Evolutionary conservation across 92 coral and sea anemone species (phyloP), one percentile per base, ranked within the genome.

Genomic region (Porites cylindrica): DNA sequence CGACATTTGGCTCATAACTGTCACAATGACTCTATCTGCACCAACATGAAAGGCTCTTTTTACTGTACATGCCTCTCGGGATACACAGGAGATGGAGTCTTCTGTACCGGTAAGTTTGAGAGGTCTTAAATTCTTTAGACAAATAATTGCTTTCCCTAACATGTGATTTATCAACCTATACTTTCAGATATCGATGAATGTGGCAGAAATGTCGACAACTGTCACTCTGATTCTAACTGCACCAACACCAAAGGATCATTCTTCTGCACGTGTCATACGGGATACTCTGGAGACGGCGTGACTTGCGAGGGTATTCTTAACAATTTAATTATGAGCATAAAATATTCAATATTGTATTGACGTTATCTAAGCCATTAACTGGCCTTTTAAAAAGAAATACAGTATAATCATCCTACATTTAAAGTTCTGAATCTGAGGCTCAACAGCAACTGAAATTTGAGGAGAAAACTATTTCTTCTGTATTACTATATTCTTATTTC

Each of bases 191-290:
- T 93, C 50, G 83, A 93, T 20, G 96, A 93, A 83, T 93, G 96
- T 38, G 71, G 17, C 14, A 66, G 58, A 23, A 66, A 72, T 16
- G 67, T 73, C 20, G 87, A 88, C 86, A 88, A 88, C 66, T 88
- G 91, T 8, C 88, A 88, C 58, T 32, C 66, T 52, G 82, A 85
- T 38, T 85, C 90, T 79, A 93, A 93, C 87, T 95, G 98, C n/a
- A 86, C 92, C 83, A 93, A 95, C 90, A 95, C 96, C 66, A 89
- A 82, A 75, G 98, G 98, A 29, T 95, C 98, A 56, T 95, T 93
- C 90, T 91, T 72, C 82, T 95, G 98, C 70, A 95, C 96, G 59
- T 95, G 98, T 88, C 89, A 82, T 75, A 89, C 90, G 76, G 98
- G 98, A 66, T 95, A 88, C 70, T 93, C 96, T 64, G 98, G 98